A percentile compares a stretch with the other conserved stretches of the same genome.
Conservation (phyloP, 1,140 invertebrate genomes). For the Charaxes varanes region DNA sequence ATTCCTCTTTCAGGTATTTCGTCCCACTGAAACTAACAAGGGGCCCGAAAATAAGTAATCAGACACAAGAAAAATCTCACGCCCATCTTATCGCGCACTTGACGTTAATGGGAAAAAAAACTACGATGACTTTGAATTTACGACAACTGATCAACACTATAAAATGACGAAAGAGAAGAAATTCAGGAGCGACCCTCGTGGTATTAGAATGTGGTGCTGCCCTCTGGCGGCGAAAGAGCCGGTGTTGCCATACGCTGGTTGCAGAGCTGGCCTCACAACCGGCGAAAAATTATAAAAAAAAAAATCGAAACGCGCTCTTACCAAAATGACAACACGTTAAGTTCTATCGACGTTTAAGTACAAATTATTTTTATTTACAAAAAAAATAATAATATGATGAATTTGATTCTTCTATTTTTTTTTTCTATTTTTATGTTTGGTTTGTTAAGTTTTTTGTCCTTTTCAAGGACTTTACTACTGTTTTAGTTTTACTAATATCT, state of each 20-base stretch:
- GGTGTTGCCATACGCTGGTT: slow-evolving; percentile 2
- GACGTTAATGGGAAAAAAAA: too few species aligned
- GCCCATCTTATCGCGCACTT: too few species aligned
- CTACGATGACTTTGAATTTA: background rate
- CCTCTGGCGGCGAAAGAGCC: background rate
- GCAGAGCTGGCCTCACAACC: slow-evolving; percentile 12
- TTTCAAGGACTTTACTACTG: too few species aligned
- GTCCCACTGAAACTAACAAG: slow-evolving; percentile 22
- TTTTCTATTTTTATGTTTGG: slow-evolving; percentile 5
- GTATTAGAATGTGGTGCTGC: slow-evolving; percentile 1
- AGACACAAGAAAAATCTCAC: too few species aligned
- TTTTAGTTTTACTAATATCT: slow-evolving; percentile 21
- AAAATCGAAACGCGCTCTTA: background rate
- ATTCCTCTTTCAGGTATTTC: slow-evolving; percentile 36
- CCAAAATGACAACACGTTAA: slow-evolving; percentile 16
- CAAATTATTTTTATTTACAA: slow-evolving; percentile 28
- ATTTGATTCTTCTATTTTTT: slow-evolving; percentile 10
- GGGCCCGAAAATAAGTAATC: background rate
- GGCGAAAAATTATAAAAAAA: background rate
- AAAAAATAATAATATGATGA: too few species aligned
- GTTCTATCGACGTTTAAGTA: slow-evolving; percentile 20
- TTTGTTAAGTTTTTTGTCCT: slow-evolving; percentile 6
- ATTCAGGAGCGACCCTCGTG: too few species aligned
- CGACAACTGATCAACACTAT: too few species aligned
- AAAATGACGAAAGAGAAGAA: too few species aligned